Evolutionary conservation across 2,113 vertebrate species (phyloP), one percentile per base, ranked within the genome.

Genomic region (Plecotus auritus): DNA sequence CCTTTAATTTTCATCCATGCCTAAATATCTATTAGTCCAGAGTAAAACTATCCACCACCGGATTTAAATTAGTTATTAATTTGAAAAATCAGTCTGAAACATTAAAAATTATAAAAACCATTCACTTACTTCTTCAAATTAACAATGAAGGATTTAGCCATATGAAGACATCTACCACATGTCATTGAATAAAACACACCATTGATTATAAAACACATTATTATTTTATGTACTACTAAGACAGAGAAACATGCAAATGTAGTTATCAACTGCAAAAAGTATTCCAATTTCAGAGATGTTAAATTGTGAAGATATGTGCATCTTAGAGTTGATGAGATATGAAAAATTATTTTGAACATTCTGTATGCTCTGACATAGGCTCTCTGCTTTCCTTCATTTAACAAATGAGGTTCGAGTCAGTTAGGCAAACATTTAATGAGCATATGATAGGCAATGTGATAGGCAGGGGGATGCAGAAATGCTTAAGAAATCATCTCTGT

Each of bases 21-120:
- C 10, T 61, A n/a, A 4, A 93, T 17, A 30, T 95, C 76, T 64
- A 22, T 67, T 23, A 76, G 22, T 85, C 26, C 45, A 81, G 7
- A 77, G 18, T 37, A 59, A 76, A 6, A 61, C 14, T 80, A 40
- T n/a, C 47, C 28, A 72, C 2, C 49, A 93, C 40, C 30, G 2
- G 20, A 76, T 35, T 54, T n/a, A 66, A 81, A 94, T 90, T 77
- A 88, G 37, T 91, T 42, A 92, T 82, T 69, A 42, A 28, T 74
- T 88, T 95, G 7, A 95, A 97, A 96, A 77, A 40, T 87, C 14
- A 82, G 22, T 95, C 59, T 90, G 35, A n/a, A 94, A 90, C 20
- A 82, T 49, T 84, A 90, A 96, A 95, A 94, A 18, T 81, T 93
- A 76, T 82, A 51, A 93, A 91, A 90, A 86, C 81, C 10, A 42